Conservation (phyloP, 1,140 invertebrate genomes). For the Drosophila subobscura region DNA sequence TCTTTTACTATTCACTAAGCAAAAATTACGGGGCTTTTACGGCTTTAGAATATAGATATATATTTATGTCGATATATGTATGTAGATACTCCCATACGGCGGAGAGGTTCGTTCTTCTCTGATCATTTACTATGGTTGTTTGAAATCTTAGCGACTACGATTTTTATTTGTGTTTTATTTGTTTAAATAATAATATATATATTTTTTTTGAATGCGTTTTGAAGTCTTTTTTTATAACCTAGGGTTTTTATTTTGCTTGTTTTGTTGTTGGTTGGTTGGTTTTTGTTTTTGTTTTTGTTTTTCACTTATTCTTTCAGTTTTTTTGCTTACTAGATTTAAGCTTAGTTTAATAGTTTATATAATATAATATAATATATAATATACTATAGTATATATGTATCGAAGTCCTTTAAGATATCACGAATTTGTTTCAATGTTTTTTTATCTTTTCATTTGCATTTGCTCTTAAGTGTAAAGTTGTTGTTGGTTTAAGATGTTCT, state of each 20-base stretch:
- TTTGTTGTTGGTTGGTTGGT: slow-evolving; percentile 44
- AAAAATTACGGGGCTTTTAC: slow-evolving; percentile 69
- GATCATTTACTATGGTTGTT: slow-evolving; percentile 67
- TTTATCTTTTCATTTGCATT: slow-evolving; percentile 83
- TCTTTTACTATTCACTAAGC: slow-evolving; percentile 76
- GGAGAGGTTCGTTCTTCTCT: slow-evolving; percentile 19
- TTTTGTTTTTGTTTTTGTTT: slow-evolving; percentile 47
- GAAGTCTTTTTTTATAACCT: slow-evolving; percentile 79
- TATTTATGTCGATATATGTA: slow-evolving; percentile 59
- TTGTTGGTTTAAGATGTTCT: slow-evolving; percentile 66
- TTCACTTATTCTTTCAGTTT: slow-evolving; percentile 32
- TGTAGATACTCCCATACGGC: slow-evolving; percentile 9
- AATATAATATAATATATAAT: slow-evolving; percentile 83
- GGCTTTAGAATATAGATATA: slow-evolving; percentile 49
- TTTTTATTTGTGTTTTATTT: slow-evolving; percentile 49
- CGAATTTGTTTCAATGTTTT: slow-evolving; percentile 84
- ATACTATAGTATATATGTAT: slow-evolving; percentile 84
- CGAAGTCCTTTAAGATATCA: slow-evolving; percentile 84
- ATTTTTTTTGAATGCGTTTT: slow-evolving; percentile 77
- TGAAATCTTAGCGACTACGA: slow-evolving; percentile 65
- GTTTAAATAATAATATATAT: slow-evolving; percentile 52
- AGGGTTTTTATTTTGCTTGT: slow-evolving; percentile 66
- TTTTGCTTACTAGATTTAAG: slow-evolving; percentile 73
- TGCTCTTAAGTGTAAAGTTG: slow-evolving; percentile 80
- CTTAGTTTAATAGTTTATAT: slow-evolving; percentile 69